phyloP scores from a whole-genome alignment of 1,140 invertebrate species.

The Drosophila pachea region DNA sequence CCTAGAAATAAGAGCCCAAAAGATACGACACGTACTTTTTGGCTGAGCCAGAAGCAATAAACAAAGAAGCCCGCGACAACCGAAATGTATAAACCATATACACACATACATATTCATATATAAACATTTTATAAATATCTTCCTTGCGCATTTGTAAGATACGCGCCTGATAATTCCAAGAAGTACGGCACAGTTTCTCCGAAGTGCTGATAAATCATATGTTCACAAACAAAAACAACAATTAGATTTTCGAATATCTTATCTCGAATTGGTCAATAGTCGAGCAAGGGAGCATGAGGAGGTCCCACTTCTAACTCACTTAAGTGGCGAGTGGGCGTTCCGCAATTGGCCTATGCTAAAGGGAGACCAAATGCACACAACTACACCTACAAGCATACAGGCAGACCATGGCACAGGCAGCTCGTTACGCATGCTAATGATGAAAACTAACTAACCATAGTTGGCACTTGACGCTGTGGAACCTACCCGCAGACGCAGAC shows the following conservation, averaged over 20 bases:
- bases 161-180: conserved; percentile 28
- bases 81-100: conserved; percentile 2
- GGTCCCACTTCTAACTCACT: background rate
- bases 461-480: conserved; percentile 19
- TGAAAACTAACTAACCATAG: conserved; percentile 42
- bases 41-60: conserved; percentile 18
- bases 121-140: background rate
- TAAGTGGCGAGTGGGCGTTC: conserved; percentile 24
- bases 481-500: conserved; percentile 25
- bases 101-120: background rate
- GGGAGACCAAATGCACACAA: background rate
- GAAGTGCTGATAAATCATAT: conserved; percentile 57
- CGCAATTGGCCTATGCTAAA: conserved; percentile 26
- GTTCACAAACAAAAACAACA: conserved; percentile 19
- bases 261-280: conserved; percentile 26
- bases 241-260: conserved; percentile 49
- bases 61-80: conserved; percentile 20
- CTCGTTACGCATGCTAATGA: conserved; percentile 44
- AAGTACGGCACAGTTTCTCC: conserved; percentile 40
- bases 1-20: background rate
- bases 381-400: background rate
- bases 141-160: conserved; percentile 16
- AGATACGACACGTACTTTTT: conserved; percentile 29
- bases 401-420: conserved; percentile 3
- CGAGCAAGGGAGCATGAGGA: conserved; percentile 1